Conservation (phyloP, 2,888 invertebrate genomes). For the Frankliniella intonsa region DNA sequence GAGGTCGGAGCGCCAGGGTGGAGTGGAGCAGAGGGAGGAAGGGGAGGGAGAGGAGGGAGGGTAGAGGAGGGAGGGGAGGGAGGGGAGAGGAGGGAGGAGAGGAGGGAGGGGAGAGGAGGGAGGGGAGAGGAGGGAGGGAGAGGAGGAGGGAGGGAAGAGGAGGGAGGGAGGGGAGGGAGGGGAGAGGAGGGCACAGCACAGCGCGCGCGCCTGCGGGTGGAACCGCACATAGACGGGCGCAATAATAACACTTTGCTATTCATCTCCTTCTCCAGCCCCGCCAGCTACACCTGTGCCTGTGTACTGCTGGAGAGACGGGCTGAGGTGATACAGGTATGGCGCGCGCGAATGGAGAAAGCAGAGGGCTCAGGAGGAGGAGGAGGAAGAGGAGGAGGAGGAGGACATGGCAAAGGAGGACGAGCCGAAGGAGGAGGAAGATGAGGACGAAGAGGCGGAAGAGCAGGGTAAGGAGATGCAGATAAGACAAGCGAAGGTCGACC, state of each 20-base stretch:
- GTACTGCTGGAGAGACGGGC: neutral
- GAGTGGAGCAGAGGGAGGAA: neutral
- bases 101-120: neutral
- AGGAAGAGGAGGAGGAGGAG: neutral
- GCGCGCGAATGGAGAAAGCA: neutral
- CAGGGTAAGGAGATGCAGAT: no score
- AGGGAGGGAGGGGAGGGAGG: neutral
- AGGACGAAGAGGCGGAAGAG: no score
- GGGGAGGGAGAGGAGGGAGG: neutral
- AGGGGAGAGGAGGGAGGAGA: neutral
- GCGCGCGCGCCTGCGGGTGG: no score
- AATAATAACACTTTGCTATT: no score
- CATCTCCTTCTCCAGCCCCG: no score
- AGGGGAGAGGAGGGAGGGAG: constrained; percentile 19
- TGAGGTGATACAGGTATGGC: neutral
- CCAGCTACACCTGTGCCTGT: neutral
- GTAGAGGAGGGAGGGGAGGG: constrained; percentile 17
- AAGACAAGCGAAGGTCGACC: no score
- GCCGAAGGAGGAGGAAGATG: neutral
- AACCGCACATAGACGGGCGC: neutral
- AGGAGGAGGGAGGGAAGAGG: neutral
- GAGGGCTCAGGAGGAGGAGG: constrained; percentile 18
- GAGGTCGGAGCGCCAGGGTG: no score
- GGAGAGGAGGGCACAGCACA: no score
- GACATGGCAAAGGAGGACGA: neutral